Conservation (phyloP, 2,888 invertebrate genomes). For the Megastigmus dorsalis region DNA sequence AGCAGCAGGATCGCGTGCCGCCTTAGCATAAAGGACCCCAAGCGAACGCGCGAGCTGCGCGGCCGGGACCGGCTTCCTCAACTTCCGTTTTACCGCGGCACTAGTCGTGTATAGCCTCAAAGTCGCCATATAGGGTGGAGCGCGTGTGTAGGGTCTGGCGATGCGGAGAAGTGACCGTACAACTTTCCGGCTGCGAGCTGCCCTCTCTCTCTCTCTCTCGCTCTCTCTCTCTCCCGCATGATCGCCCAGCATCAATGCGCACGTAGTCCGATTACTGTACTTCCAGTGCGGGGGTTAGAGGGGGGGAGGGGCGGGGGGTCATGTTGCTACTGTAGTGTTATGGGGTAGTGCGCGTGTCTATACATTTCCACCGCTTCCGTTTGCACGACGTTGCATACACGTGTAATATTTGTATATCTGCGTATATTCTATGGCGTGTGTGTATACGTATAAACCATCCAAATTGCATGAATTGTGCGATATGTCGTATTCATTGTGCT, state of each 20-base stretch:
- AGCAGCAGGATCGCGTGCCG: conserved; percentile 34
- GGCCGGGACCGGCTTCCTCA: conserved; percentile 18
- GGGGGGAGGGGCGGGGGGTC: too few relatives aligned
- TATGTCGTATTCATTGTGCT: too few relatives aligned
- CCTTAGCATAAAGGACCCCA: conserved; percentile 34
- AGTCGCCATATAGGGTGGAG: too few relatives aligned
- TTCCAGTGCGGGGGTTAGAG: too few relatives aligned
- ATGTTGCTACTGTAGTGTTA: too few relatives aligned
- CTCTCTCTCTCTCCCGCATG: background rate
- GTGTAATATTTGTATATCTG: too few relatives aligned
- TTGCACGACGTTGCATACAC: background rate
- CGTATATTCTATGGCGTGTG: too few relatives aligned
- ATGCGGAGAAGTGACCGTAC: background rate
- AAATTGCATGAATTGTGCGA: too few relatives aligned
- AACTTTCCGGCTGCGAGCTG: conserved; percentile 9
- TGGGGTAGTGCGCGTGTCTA: background rate
- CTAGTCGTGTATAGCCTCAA: too few relatives aligned
- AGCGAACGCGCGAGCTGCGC: background rate
- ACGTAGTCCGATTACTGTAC: too few relatives aligned
- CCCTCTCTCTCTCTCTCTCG: background rate
- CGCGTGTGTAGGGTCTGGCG: too few relatives aligned
- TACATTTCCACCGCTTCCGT: conserved; percentile 18
- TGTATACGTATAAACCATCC: too few relatives aligned
- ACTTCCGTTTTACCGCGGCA: conserved; percentile 38
- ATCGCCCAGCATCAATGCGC: conserved; percentile 22